A percentile compares a stretch with the other conserved stretches of the same genome.
phyloP scores from a whole-genome alignment of 2,888 invertebrate species.

The Drosophila austrosaltans region DNA sequence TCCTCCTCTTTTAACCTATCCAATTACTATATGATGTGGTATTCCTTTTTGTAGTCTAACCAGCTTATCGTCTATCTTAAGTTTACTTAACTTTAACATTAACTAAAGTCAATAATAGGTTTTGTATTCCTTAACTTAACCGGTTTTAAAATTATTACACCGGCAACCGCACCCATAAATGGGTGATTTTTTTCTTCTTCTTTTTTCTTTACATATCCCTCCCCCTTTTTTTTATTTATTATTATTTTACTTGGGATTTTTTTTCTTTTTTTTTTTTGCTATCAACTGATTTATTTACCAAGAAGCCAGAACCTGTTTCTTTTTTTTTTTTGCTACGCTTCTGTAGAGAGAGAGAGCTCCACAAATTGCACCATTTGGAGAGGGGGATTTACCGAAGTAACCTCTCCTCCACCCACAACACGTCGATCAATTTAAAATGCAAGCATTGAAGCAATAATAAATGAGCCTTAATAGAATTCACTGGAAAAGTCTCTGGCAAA shows the following conservation, averaged over 20 bases:
- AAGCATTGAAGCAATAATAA: slow-evolving; percentile 13
- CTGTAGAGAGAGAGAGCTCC: not conserved
- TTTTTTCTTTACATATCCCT: no score
- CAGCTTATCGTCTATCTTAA: no score
- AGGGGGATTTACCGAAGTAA: slow-evolving; percentile 5
- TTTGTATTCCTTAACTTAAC: no score
- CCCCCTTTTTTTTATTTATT: no score
- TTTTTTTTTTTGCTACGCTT: not conserved
- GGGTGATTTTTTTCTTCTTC: no score
- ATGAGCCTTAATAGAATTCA: slow-evolving; percentile 21
- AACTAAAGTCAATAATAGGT: no score
- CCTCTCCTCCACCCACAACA: not conserved
- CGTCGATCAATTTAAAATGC: slow-evolving; percentile 14
- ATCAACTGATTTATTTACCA: not conserved
- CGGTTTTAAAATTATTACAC: no score
- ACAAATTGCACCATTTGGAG: slow-evolving; percentile 8
- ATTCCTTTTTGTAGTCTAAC: no score
- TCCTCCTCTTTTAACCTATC: no score
- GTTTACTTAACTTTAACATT: no score
- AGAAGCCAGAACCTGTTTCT: not conserved
- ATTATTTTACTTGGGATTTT: not conserved
- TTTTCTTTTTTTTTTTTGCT: not conserved
- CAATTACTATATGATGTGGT: no score
- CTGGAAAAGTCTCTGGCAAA: slow-evolving; percentile 15
- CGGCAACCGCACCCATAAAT: no score